Base-by-base conservation (phyloP, 2,113 vertebrate species). In the Bolborhynchus lineola region DNA sequence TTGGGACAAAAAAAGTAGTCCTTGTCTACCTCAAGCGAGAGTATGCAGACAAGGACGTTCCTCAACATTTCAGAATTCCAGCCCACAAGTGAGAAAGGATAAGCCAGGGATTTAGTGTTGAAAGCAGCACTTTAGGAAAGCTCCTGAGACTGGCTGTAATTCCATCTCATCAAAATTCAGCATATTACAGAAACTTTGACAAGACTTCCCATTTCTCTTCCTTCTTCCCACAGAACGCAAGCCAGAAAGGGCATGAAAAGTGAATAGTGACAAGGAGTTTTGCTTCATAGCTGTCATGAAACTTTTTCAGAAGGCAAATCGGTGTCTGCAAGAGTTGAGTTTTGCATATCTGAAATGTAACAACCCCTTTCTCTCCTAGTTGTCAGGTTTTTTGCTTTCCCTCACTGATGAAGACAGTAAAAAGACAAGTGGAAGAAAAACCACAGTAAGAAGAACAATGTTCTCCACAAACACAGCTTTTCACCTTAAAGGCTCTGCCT, bases 91-190 rank as follows among this genome's bases (percentile, higher is more conserved):
- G 17, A 82, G n/a, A 17, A 84, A 83, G 24, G 80, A 39, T 17
- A 67, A 13, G 13, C 29, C 23, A 65, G 13, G 16, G 13, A 8
- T 63, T 87, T 80, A 81, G 6, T 18, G 9, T 14, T 72, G 23
- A 74, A 80, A 41, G 44, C 24, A 80, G 26, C 4, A n/a, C 50
- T 74, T 78, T 33, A 70, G 35, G 70, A 71, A 78, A 81, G 11
- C 5, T 83, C 20, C 17, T 7, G 39, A 28, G 26, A 15, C 17
- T 67, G 55, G 6, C 15, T 0, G 0, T 64, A 75, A 72, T 19
- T 44, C 24, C 18, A 23, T 46, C 26, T 86, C 20, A 64, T 75
- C 26, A 70, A 44, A 91, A 84, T 68, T 75, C 80, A 86, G 19
- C 21, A 53, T 28, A 21, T 37, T 41, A 57, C 5, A 75, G 63